Base-by-base conservation (phyloP, 2,797 vertebrate genomes). In the Nasua narica region DNA sequence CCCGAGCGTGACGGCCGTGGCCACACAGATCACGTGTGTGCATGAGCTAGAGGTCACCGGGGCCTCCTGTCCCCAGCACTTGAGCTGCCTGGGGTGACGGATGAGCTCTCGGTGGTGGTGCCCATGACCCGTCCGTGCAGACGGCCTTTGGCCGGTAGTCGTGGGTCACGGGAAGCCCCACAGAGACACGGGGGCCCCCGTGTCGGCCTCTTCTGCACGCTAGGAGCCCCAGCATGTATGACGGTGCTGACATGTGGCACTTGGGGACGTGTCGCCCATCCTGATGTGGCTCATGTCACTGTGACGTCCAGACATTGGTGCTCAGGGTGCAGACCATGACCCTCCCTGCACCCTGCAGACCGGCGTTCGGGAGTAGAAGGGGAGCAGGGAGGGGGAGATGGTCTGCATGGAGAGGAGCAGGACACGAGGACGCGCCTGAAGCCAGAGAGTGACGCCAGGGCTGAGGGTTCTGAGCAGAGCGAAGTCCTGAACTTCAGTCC, bases 81-180 rank as follows among this genome's bases (percentile, higher is more conserved):
- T 67, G 87, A 87, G 97, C 96, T 91, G 91, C 48, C 8, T 56
- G 50, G 13, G 54, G 94, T 96, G 97, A 92, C 97, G 94, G 78
- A 91, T 9, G 86, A 21, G 35, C 62, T 81, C 97, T 97, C 84
- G 19, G 50, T 54, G 52, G 19, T 29, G 50, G 94, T 88, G 90
- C 91, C 78, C 78, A 54, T 93, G 18, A 72, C 92, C 88, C 95
- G 19, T 87, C 92, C 62, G 83, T 82, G 89, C 90, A 97, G 5
- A 10, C 67, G 87, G 87, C 62, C 92, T 43, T 88, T 82, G 40
- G 37, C 48, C 85, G 89, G 81, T 96, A 89, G 82, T 74, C 86
- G 87, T 84, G 96, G 93, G 48, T 76, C 37, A 88, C 21, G 48
- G 67, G 52, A 94, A 88, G 40, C 70, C 72, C 77, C 65, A 3